phyloP scores from a whole-genome alignment of 2,797 vertebrate species.

The Lepus townsendii region DNA sequence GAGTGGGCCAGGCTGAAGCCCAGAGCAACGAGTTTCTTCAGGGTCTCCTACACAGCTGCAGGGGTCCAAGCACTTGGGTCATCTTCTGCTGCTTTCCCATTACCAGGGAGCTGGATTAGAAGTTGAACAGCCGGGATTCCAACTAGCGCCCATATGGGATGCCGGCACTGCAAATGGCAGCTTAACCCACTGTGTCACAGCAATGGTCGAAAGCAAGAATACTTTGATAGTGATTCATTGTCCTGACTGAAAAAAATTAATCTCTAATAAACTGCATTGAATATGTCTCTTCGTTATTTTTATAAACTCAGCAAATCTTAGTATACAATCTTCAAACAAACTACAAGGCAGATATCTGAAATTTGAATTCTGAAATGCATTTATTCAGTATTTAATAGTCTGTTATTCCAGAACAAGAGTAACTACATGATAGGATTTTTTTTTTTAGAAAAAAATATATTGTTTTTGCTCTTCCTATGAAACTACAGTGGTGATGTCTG shows the following conservation, averaged over 20 bases:
- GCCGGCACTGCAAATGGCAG: too few species aligned
- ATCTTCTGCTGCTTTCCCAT: too few species aligned
- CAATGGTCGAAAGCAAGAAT: too few species aligned
- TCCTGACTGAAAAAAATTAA: background rate
- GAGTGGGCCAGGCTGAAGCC: too few species aligned
- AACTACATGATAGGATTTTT: background rate
- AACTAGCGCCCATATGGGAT: too few species aligned
- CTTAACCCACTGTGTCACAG: too few species aligned
- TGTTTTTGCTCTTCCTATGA: background rate
- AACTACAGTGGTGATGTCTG: background rate
- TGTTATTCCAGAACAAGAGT: background rate
- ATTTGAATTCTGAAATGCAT: conserved; percentile 14
- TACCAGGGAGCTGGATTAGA: too few species aligned
- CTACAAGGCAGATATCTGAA: background rate
- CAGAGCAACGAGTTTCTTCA: too few species aligned
- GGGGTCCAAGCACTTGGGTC: too few species aligned
- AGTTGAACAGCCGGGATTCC: too few species aligned
- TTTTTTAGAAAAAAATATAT: background rate
- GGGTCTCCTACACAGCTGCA: too few species aligned
- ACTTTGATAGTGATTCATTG: background rate
- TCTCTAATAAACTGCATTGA: background rate
- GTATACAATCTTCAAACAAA: background rate
- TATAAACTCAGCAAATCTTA: background rate
- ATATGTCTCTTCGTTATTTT: background rate
- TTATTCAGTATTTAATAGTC: background rate